Evolutionary conservation across 2,797 vertebrate species (phyloP).

Genomic region (Gallinago nigripennis): DNA sequence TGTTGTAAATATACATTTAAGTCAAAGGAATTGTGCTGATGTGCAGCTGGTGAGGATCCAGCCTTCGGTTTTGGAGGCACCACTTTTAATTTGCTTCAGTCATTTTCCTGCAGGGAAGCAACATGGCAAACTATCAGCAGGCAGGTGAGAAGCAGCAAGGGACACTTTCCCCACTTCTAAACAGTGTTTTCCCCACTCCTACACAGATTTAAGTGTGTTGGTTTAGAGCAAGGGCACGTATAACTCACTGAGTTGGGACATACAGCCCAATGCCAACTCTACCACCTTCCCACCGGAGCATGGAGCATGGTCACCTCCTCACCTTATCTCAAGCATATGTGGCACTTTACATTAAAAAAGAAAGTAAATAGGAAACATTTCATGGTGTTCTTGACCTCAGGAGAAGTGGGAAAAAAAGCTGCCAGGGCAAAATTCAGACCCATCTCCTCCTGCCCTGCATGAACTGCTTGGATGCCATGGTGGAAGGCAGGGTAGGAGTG

Average conservation of each 20-base stretch:
- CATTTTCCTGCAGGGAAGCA: not conserved
- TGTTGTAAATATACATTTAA: not conserved
- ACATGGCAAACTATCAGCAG: not conserved
- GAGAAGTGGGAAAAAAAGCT: not conserved
- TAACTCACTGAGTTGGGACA: not conserved
- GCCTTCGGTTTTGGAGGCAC: not conserved
- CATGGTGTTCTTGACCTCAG: not conserved
- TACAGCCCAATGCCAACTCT: not conserved
- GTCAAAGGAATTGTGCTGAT: not conserved
- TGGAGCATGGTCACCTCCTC: not conserved
- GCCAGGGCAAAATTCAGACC: not conserved
- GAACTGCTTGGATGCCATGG: not conserved
- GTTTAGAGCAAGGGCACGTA: fast-evolving
- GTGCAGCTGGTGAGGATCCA: not conserved
- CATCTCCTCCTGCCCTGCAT: not conserved
- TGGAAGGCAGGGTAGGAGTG: not conserved
- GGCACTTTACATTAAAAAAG: not conserved
- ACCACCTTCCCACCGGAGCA: not conserved
- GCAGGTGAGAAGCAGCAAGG: not conserved
- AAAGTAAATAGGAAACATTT: not conserved
- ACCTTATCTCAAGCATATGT: not conserved
- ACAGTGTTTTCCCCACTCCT: not conserved
- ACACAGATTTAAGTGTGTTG: not conserved
- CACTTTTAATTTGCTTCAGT: not conserved
- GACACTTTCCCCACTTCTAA: not conserved